Base-by-base conservation (phyloP, 2,113 vertebrate species). In the Hemiscyllium ocellatum region DNA sequence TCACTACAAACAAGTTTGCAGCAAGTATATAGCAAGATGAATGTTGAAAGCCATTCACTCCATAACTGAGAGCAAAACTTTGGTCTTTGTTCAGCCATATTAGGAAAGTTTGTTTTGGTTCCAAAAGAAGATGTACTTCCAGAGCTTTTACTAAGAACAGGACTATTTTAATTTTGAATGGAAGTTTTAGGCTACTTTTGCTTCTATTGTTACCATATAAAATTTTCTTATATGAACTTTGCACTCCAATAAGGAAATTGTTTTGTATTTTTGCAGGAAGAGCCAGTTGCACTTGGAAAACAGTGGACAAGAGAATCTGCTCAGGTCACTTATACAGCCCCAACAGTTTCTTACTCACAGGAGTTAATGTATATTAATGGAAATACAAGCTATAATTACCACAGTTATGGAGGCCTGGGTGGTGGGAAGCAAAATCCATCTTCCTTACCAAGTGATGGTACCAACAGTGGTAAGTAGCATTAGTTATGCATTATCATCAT, bases 341-440 rank as follows among this genome's bases (percentile, higher is more conserved):
- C 98, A 95, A 96, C 97, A 90, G 98, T 98, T 96, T 98, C 98
- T 29, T 98, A 98, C 96, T 97, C 98, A 1, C 98, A 98, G 97
- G 98, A 98, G 96, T 97, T 98, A 97, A 96, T 98, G 97, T 98
- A 98, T 97, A 98, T 98, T 97, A 98, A 98, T 20, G 98, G 98
- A 96, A 98, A 98, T 37, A 98, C 98, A 96, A 98, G 98, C 97
- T 98, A 98, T 97, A 98, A 98, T 97, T 98, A 98, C 98, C 98
- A 98, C 97, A 98, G 98, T 96, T 98, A 98, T 97, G 96, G 98
- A 97, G 98, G 98, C 96, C 97, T 98, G 0, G 98, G 98, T 97
- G 97, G 98, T 96, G 98, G 98, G 96, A 97, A 98, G 97, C 97
- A 98, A 96, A 98, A 98, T 97, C 97, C 98, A 96, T 26, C 94